These are phyloP conservation scores for Serranochromis macrocephalus DNA, from an alignment of 2,113 vertebrate genomes.

Conservation along the genomic window DNA sequence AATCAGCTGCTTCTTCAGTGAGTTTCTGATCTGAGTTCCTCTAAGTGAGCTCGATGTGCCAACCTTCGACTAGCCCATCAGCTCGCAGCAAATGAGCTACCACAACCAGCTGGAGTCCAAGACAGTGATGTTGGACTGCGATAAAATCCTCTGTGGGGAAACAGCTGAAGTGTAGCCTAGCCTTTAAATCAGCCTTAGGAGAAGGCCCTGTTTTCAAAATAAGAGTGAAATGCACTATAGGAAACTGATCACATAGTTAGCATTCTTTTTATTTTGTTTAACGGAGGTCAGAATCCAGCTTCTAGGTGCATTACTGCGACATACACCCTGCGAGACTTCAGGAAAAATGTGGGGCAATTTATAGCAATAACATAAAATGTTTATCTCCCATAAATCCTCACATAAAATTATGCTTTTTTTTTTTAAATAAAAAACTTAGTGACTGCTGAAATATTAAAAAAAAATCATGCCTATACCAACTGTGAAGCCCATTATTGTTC, in stretches of 20 bases:
- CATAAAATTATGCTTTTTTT: not conserved
- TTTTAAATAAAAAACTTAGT: not conserved
- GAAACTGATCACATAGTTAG: not conserved
- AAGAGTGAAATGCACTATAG: not conserved
- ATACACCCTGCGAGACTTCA: not conserved
- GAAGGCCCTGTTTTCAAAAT: fast-evolving
- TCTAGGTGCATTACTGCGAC: fast-evolving
- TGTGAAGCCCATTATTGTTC: not conserved
- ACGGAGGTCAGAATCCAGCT: not conserved
- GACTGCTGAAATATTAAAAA: not conserved
- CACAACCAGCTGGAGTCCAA: not conserved
- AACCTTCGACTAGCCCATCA: not conserved
- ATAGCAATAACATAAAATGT: not conserved
- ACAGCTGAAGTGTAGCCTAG: fast-evolving
- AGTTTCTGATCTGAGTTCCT: not conserved
- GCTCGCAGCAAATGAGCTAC: not conserved
- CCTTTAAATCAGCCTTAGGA: not conserved
- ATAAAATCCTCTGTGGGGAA: not conserved
- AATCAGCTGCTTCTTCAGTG: not conserved
- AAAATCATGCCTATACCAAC: not conserved
- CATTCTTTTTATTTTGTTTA: not conserved
- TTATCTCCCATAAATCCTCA: not conserved
- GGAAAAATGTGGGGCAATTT: not conserved
- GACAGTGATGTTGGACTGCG: not conserved
- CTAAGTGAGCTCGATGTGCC: fast-evolving